Evolutionary conservation across 53 echinoderm and acorn worm species (phyloP).

Genomic region (Pentamera pediparva): DNA sequence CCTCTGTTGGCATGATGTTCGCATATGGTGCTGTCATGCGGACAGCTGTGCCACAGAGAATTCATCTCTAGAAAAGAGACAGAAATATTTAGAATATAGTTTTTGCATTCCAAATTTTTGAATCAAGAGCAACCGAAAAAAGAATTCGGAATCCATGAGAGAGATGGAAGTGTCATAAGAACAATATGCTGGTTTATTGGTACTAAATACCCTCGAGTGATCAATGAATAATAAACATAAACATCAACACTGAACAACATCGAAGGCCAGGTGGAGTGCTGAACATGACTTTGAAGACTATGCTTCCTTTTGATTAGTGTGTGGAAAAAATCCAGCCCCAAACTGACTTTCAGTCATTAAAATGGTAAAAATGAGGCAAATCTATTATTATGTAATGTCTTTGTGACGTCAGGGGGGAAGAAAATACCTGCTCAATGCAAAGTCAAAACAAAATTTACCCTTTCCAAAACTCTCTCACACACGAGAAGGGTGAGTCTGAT

Average conservation of each 20-base stretch:
- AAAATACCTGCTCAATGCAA: too few species aligned
- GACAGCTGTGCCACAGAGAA: conserved; percentile 6
- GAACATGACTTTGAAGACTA: too few species aligned
- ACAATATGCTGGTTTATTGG: neutral
- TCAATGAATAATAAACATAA: neutral
- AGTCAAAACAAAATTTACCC: neutral
- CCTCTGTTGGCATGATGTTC: conserved; percentile 3
- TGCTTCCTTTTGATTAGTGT: too few species aligned
- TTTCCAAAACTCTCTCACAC: too few species aligned
- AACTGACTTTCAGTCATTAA: too few species aligned
- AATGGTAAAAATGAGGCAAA: too few species aligned
- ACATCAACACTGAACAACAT: neutral
- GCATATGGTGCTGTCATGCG: conserved; percentile 23
- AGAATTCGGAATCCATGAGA: too few species aligned
- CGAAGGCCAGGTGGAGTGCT: too few species aligned
- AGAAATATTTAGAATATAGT: neutral
- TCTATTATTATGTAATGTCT: too few species aligned
- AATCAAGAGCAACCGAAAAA: neutral
- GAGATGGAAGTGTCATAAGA: neutral
- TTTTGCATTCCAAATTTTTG: neutral
- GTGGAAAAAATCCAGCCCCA: too few species aligned
- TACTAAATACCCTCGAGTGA: neutral
- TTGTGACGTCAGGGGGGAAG: too few species aligned
- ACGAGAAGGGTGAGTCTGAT: too few species aligned
- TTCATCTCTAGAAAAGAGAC: neutral